Base-by-base conservation (phyloP, 2,888 invertebrate species). In the Scrobipalpa atriplicella region DNA sequence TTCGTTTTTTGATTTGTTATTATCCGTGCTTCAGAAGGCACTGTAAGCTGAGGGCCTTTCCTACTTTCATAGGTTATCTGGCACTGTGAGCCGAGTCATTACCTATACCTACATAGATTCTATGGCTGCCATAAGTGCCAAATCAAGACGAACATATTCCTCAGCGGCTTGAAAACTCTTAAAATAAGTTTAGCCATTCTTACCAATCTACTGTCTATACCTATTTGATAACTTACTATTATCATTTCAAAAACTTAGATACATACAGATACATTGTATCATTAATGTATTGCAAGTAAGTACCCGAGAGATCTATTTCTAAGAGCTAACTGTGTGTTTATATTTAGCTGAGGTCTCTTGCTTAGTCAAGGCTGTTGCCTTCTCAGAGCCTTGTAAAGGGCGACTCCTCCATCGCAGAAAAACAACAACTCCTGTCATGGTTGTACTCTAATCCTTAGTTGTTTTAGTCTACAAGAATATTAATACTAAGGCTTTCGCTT, bases 271-370 rank as follows among this genome's bases (percentile, higher is more conserved):
- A 29, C 29, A 29, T 29, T 29, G 29, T 39, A 39, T 10, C 39
- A 39, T 39, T 2, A 39, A 39, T 39, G 39, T 39, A 11, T 43
- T 11, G 11, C 13, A 13, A 1, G 2, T 5, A 13, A 1, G 2
- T 5, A 29, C 21, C 19, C 11, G 21, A 56, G 1, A 29, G 54
- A 29, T 56, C 54, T 56, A 56, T 13, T 56, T 56, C 54, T 21
- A 56, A 13, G 54, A 21, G 21, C 19, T 21, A 56, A 56, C 54
- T 11, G 54, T 56, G 54, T 13, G 21, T 19, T 21, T 56, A 56
- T 56, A 29, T 56, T 56, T 56, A 56, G 54, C 54, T 56, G 21
- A 56, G 54, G 54, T 54, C 29, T n/a, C n/a, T n/a, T 54, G 21
- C 54, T 54, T 19, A 56, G 54, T 21, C 21, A 21, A 21, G 54